Evolutionary conservation across 2,113 vertebrate genomes (phyloP), one percentile per base, ranked within the genome.

Genomic region (Poecilia latipinna): DNA sequence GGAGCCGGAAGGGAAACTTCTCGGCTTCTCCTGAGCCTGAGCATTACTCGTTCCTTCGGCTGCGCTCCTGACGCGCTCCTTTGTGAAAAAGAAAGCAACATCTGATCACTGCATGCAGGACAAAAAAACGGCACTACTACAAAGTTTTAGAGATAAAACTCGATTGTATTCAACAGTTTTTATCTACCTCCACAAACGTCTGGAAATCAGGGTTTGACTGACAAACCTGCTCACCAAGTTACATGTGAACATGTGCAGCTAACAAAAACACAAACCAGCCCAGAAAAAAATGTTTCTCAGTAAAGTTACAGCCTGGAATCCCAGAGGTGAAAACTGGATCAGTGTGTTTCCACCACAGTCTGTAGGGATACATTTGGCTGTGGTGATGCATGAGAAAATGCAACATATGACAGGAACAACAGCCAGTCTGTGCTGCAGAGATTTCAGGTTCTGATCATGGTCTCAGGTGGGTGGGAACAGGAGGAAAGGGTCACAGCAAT

Each of bases 51-150:
- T 65, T 39, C 83, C 87, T 87, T 90, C 84, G 71, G 0, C 26
- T 63, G 91, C 88, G 68, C 73, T 68, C 57, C 85, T 94, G 75
- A 94, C 93, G 1, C 92, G 93, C 70, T 96, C 96, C 97, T 98
- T 88, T 64, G 7, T 0, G 39, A 42, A 12, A n/a, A 28, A 67
- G 62, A 60, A 1, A 66, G 10, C 15, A 42, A 19, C 44, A 48
- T 19, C 1, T 13, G 8, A 65, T 33, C 33, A 48, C 19, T n/a
- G 51, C 19, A 57, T 3, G 51, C 51, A n/a, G 22, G 17, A 37
- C 51, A 57, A 19, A 57, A 24, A 24, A 24, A 17, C 51, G 24
- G 51, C 19, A 8, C 2, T 57, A 3, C 8, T 10, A 57, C 51
- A 57, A 57, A n/a, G 51, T 17, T 57, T 54, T n/a, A 11, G 35